Percentiles rank a stretch among this genome's conserved stretches.
Conservation (phyloP, 92 coral and sea anemone genomes). For the Palythoa caribaeorum region DNA sequence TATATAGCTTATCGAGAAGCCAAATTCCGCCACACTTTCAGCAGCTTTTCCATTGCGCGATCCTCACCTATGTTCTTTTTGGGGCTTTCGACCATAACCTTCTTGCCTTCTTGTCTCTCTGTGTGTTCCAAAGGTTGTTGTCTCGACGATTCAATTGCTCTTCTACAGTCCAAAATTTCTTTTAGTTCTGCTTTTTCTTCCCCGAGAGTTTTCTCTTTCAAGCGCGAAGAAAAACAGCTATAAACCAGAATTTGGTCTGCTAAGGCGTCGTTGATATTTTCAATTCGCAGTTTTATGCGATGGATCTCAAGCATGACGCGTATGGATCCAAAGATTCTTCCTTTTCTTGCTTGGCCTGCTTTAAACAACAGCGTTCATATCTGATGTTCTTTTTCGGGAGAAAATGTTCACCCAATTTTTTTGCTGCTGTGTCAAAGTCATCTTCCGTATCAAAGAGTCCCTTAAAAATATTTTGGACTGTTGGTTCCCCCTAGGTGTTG, state of each 20-base stretch:
- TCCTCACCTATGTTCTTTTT: not conserved
- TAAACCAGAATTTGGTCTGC: constrained; percentile 49
- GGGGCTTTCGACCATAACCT: constrained; percentile 7
- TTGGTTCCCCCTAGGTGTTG: constrained; percentile 36
- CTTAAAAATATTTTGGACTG: constrained; percentile 48
- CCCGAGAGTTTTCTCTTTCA: constrained; percentile 47
- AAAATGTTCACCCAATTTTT: constrained; percentile 39
- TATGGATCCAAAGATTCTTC: constrained; percentile 45
- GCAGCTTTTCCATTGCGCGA: constrained; percentile 7
- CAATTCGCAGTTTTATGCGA: constrained; percentile 55
- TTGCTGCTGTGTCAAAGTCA: constrained; percentile 42
- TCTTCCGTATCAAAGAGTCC: constrained; percentile 35
- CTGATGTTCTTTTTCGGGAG: constrained; percentile 34
- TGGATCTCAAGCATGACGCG: constrained; percentile 22
- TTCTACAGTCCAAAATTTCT: constrained; percentile 44
- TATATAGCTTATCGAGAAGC: not conserved
- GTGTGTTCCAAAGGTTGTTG: constrained; percentile 41
- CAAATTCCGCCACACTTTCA: constrained; percentile 41
- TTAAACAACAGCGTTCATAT: constrained; percentile 50
- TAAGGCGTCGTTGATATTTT: constrained; percentile 31
- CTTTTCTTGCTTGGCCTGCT: constrained; percentile 48
- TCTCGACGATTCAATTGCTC: constrained; percentile 32
- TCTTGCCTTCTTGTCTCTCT: constrained; percentile 7
- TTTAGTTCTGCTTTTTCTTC: constrained; percentile 50
- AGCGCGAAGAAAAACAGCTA: constrained; percentile 15